Percentiles rank a stretch among this genome's conserved stretches.
Conservation (phyloP, 2,113 vertebrate species). For the Istiophorus platypterus region DNA sequence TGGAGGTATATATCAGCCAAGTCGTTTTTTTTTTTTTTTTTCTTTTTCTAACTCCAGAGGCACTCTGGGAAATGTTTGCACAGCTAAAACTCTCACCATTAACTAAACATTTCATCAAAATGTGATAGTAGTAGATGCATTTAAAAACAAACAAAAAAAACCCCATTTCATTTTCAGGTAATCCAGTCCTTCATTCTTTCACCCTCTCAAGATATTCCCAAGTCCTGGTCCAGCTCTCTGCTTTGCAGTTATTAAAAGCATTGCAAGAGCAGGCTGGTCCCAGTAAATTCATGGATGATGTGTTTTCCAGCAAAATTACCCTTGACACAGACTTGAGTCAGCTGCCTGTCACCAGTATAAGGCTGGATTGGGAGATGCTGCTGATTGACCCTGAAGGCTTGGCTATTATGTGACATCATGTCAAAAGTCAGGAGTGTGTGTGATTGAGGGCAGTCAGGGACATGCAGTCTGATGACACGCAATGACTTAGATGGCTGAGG, state of each 20-base stretch:
- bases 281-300: not conserved
- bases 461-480: conserved; percentile 1
- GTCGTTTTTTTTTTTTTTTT: conserved; percentile 1
- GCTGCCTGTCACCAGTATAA: conserved; percentile 11
- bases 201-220: not conserved
- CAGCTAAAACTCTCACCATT: conserved; percentile 39
- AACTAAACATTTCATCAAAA: conserved; percentile 42
- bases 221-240: not conserved
- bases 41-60: conserved; percentile 1
- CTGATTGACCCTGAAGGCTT: conserved; percentile 20
- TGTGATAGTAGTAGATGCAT: conserved; percentile 19
- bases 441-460: conserved; percentile 15
- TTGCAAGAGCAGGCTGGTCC: conserved; percentile 9
- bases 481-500: not conserved
- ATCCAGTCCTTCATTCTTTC: not conserved
- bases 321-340: conserved; percentile 18
- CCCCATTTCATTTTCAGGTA: not conserved
- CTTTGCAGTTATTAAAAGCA: not conserved
- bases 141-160: not conserved
- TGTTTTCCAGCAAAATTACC: not conserved
- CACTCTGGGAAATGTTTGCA: conserved; percentile 18
- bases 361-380: conserved; percentile 14
- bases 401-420: conserved; percentile 49
- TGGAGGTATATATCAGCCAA: not conserved
- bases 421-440: conserved; percentile 49